Conservation (phyloP, 1,140 invertebrate genomes). For the Dendroctonus ponderosae region DNA sequence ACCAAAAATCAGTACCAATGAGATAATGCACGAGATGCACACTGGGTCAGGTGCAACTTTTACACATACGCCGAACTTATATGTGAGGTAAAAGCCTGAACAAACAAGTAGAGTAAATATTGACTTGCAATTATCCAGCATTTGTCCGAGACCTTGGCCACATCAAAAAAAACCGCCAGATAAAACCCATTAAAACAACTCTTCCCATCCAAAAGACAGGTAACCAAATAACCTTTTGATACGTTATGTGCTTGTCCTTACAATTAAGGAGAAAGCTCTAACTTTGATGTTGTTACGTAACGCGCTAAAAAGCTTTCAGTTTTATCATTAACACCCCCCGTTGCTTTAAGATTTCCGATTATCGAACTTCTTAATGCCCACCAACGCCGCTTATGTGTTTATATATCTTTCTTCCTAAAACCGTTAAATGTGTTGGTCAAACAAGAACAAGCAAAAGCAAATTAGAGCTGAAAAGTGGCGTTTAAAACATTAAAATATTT, state of each 20-base stretch:
- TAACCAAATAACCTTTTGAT: too few species aligned
- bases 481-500: slow-evolving; percentile 32
- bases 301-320: slow-evolving; percentile 8
- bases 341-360: slow-evolving; percentile 3
- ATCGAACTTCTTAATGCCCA: slow-evolving; percentile 19
- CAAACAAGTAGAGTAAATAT: too few species aligned
- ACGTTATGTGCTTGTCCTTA: not conserved
- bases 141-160: too few species aligned
- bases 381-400: slow-evolving; percentile 22
- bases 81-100: too few species aligned
- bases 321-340: slow-evolving; percentile 2
- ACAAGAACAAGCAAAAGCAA: slow-evolving; percentile 22
- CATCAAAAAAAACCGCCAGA: too few species aligned
- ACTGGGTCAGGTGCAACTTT: too few species aligned
- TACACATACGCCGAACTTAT: too few species aligned
- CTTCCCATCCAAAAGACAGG: too few species aligned
- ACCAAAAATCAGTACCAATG: too few species aligned
- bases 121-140: too few species aligned
- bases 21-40: too few species aligned
- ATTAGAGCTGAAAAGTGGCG: slow-evolving; percentile 24
- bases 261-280: slow-evolving; percentile 6
- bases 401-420: slow-evolving; percentile 27
- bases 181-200: too few species aligned
- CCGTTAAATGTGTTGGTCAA: slow-evolving; percentile 23
- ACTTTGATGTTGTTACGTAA: slow-evolving; percentile 1